Evolutionary conservation across 2,888 invertebrate genomes (phyloP), one percentile per base, ranked within the genome.

Genomic region (Calameuta idolon): DNA sequence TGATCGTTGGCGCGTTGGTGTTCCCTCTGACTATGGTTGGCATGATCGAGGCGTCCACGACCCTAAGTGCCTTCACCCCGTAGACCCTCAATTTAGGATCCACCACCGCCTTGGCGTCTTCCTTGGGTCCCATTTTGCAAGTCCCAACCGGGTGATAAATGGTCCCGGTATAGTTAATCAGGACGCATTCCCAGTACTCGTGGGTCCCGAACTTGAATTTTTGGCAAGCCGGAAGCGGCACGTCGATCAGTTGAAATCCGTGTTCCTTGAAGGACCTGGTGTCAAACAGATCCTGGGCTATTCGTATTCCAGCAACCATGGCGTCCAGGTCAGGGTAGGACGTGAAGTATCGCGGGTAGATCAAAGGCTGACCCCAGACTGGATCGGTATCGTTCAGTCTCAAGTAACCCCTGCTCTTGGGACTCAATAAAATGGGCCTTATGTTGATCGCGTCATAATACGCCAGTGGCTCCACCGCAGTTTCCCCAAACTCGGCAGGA

Each of bases 111-210:
- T 92, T 91, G 5, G 89, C 90, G 85, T 95, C 95, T 89, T 92
- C 92, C 71, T 91, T 91, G 0, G 95, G 95, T 4, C 95, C 95
- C 95, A 95, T 95, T 88, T 95, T 95, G 87, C 95, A 95, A 0
- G 95, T 95, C 0, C 95, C 94, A 31, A 93, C 94, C 1, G 94
- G 95, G 91, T 96, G 95, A 85, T 92, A 95, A 79, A 96, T 94
- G 0, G 96, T 96, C 0, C 94, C 92, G 0, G 96, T 96, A 85
- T 95, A 95, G 71, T 94, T 93, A 81, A 92, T 94, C 0, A 94
- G 91, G 4, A 95, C 87, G 86, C 96, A 96, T 11, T 92, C 92
- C 92, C 95, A 95, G 89, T 96, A 96, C 9, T 93, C 93, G 84
- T 95, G 93, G 0, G 93, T 93, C 69, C 94, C 95, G 92, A 95